Percentiles rank a stretch among this genome's conserved stretches.
Conservation (phyloP, 2,797 vertebrate genomes). For the Thamnophis elegans region DNA sequence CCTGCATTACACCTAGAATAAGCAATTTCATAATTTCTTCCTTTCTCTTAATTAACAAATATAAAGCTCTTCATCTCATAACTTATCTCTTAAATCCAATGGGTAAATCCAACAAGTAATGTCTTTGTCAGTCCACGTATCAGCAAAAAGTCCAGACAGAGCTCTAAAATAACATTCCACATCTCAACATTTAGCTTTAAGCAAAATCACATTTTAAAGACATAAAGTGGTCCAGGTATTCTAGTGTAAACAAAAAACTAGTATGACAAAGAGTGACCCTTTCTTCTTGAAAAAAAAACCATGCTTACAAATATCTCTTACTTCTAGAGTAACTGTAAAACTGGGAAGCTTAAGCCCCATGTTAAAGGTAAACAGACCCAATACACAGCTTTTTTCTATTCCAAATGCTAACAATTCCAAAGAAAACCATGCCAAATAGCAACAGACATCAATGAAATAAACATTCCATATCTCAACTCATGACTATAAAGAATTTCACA, state of each 20-base stretch:
- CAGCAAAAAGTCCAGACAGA: background rate
- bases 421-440: background rate
- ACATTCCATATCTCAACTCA: background rate
- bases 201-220: background rate
- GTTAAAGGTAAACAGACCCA: background rate
- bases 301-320: background rate
- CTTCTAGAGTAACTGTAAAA: background rate
- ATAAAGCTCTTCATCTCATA: background rate
- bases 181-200: background rate
- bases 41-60: background rate
- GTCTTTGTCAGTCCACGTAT: background rate
- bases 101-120: background rate
- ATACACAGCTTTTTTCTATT: background rate
- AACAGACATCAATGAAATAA: background rate
- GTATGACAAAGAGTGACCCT: background rate
- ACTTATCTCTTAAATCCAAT: background rate
- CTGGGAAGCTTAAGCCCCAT: background rate
- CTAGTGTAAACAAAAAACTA: background rate
- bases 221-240: background rate
- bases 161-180: background rate
- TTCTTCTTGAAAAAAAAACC: background rate
- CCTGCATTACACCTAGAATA: background rate
- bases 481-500: background rate
- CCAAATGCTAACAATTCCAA: background rate
- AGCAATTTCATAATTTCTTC: background rate